Evolutionary conservation across 1,140 invertebrate species (phyloP).

Genomic region (Brachionus calyciflorus): DNA sequence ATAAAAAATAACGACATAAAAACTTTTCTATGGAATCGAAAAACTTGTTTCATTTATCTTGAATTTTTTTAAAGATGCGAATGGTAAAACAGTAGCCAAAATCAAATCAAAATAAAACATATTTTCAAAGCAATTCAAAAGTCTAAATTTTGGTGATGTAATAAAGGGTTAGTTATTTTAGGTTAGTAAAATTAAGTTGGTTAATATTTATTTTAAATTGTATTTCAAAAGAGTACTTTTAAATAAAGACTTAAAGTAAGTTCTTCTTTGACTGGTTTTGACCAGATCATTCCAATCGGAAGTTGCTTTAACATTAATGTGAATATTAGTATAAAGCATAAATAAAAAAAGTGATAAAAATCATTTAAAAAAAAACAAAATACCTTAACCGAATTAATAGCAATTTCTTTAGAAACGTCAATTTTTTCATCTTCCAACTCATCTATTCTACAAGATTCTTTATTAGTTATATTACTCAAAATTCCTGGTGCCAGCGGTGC

Average conservation of each 20-base stretch:
- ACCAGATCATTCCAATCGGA: constrained; percentile 52
- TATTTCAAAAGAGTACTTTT: constrained; percentile 19
- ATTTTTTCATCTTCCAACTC: not conserved
- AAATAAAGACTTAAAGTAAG: constrained; percentile 45
- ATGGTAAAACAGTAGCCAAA: too few species aligned
- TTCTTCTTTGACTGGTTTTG: constrained; percentile 54
- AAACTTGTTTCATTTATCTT: too few species aligned
- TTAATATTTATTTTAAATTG: too few species aligned
- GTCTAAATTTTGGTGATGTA: too few species aligned
- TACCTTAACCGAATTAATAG: constrained; percentile 37
- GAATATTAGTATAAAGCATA: not conserved
- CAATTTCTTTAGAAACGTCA: not conserved
- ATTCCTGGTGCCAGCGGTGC: not conserved
- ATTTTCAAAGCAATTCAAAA: too few species aligned
- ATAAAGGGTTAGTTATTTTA: constrained; percentile 5
- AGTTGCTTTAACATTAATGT: not conserved
- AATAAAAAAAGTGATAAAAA: not conserved
- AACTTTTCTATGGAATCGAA: too few species aligned
- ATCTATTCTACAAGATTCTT: not conserved
- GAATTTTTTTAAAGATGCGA: too few species aligned
- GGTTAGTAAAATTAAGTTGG: not conserved
- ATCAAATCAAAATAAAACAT: too few species aligned
- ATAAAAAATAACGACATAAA: too few species aligned
- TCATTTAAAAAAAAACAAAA: not conserved
- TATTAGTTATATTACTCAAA: not conserved